Evolutionary conservation across 1,140 invertebrate genomes (phyloP).

Genomic region (Intoshia linei): DNA sequence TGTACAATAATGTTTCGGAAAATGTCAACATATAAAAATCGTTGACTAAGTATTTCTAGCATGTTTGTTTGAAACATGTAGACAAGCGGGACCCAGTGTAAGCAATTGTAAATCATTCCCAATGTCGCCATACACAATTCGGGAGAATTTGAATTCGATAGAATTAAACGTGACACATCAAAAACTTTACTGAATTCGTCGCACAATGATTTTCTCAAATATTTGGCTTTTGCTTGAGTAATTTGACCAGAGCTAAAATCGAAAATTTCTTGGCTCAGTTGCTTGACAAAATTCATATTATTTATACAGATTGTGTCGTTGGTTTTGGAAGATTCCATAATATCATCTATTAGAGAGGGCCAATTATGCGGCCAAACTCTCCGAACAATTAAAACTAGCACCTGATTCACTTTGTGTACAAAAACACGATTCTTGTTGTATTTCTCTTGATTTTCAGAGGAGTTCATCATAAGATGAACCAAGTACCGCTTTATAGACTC

Average conservation of each 20-base stretch:
- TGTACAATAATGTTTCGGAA: constrained; percentile 91
- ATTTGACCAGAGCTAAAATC: constrained; percentile 87
- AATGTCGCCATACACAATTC: constrained; percentile 35
- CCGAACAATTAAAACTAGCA: too few relatives aligned
- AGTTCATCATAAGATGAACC: too few relatives aligned
- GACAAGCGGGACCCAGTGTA: constrained; percentile 95
- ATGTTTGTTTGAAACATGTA: constrained; percentile 98
- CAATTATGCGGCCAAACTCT: constrained; percentile 99
- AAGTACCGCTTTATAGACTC: too few relatives aligned
- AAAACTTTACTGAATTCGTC: constrained; percentile 90
- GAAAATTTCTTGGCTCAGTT: constrained; percentile 79
- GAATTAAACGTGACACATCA: constrained; percentile 73
- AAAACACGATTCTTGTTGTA: too few relatives aligned
- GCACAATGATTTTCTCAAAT: constrained; percentile 98
- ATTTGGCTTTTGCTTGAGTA: constrained; percentile 90
- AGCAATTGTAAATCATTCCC: constrained; percentile 68
- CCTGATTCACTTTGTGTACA: too few relatives aligned
- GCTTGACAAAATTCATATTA: constrained; percentile 86
- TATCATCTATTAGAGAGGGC: constrained; percentile 90
- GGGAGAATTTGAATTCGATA: constrained; percentile 27
- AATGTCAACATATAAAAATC: constrained; percentile 77
- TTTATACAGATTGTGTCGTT: constrained; percentile 95
- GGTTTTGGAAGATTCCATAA: constrained; percentile 87
- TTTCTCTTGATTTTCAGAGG: too few relatives aligned
- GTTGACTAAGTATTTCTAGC: constrained; percentile 52